Base-by-base conservation (phyloP, 2,113 vertebrate species). In the Rhombomys opimus region DNA sequence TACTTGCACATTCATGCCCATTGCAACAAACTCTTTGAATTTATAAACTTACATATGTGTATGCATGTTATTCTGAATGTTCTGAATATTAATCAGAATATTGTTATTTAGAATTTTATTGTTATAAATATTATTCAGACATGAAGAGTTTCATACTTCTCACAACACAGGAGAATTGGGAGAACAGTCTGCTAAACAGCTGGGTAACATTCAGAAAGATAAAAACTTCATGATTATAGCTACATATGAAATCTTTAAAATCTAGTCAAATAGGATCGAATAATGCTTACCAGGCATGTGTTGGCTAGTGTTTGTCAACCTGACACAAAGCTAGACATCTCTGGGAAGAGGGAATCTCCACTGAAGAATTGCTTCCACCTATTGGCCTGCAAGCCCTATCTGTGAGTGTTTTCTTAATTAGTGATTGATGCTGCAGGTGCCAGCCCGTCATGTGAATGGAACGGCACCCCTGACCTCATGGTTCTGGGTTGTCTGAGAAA, bases 381-480 rank as follows among this genome's bases (percentile, higher is more conserved):
- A 81, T 23, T 59, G 11, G 20, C 6, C 20, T 82, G 20, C 59
- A 59, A 82, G 54, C 35, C 32, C 38, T n/a, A 12, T 82, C 54
- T 81, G 7, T 54, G 5, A n/a, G 18, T 81, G 11, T 23, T 59
- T 59, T 81, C 4, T 76, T 46, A 76, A 76, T 59, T 59, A 81
- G n/a, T 81, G 2, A 57, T 20, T 59, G 2, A 59, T 14, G 35
- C 8, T 25, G 11, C 12, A 82, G 32, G 54, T 2, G 6, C 11
- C 35, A n/a, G 32, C 6, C 0, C 11, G 7, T 2, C 38, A 2
- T 59, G 20, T 59, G 78, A 20, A 35, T 32, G 35, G 10, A 5
- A 12, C 5, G 20, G 5, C 2, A n/a, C 5, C 35, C 5, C 5
- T 72, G n/a, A 72, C 0, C 35, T 18, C 15, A 18, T 18, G 0